Evolutionary conservation across 2,888 invertebrate species (phyloP).

Genomic region (Urechis unicinctus): DNA sequence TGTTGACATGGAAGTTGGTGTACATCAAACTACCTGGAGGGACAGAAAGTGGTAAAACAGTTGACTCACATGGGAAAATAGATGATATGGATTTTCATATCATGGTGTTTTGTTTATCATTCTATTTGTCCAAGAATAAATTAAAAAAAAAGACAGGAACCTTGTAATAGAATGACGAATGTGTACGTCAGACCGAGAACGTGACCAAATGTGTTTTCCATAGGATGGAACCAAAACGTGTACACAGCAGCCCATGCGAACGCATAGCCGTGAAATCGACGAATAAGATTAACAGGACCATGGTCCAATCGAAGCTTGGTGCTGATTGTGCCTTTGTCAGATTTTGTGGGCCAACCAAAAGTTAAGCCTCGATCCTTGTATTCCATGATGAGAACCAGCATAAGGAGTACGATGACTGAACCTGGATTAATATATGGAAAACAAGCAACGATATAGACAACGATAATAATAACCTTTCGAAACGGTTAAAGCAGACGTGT

Average conservation of each 20-base stretch:
- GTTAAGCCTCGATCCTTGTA: conserved; percentile 21
- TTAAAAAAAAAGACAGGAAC: no score
- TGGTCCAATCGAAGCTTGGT: conserved; percentile 6
- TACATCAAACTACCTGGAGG: conserved; percentile 16
- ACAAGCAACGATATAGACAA: no score
- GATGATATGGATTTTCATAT: no score
- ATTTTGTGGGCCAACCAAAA: conserved; percentile 21
- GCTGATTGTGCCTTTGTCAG: conserved; percentile 6
- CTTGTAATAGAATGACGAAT: conserved; percentile 23
- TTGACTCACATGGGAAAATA: no score
- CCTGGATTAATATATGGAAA: conserved; percentile 14
- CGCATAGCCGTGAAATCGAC: conserved; percentile 22
- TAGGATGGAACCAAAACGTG: conserved; percentile 25
- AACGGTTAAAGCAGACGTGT: no score
- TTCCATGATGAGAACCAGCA: conserved; percentile 22
- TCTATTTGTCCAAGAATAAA: no score
- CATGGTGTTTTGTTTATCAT: no score
- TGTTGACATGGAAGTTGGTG: conserved; percentile 20
- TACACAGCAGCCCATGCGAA: conserved; percentile 22
- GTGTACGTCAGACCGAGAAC: conserved; percentile 20
- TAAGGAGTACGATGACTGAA: conserved; percentile 21
- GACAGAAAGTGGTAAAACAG: no score
- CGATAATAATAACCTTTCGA: no score
- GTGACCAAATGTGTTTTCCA: conserved; percentile 24
- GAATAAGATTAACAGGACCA: conserved; percentile 15